Percentiles rank a stretch among this genome's conserved stretches.
Evolutionary conservation across 1,140 invertebrate species (phyloP).

Genomic region (Anthonomus grandis): DNA sequence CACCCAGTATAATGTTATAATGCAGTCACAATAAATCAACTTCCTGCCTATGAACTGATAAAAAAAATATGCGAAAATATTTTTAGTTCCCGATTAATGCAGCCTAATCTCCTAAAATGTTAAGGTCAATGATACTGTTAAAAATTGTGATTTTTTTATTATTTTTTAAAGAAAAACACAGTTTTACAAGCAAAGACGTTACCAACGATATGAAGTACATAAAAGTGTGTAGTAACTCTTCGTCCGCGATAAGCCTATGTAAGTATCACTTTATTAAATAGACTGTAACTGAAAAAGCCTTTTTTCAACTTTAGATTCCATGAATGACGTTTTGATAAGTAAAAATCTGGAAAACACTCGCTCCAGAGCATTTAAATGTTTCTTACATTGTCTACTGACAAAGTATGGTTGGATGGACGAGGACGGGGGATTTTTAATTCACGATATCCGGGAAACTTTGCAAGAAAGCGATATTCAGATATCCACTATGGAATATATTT

Average conservation of each 20-base stretch:
- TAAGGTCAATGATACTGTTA: too few species aligned
- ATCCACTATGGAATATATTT: conserved; percentile 34
- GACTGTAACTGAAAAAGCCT: neutral
- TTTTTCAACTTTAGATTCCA: conserved; percentile 28
- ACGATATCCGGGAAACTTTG: conserved; percentile 34
- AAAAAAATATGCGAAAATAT: too few species aligned
- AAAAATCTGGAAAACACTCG: conserved; percentile 31
- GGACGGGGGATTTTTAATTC: conserved; percentile 37
- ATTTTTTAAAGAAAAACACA: neutral
- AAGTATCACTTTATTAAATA: conserved; percentile 23
- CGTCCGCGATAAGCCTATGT: conserved; percentile 35
- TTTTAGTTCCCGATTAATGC: too few species aligned
- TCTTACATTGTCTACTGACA: conserved; percentile 37
- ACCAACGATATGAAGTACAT: conserved; percentile 37
- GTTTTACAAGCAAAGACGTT: conserved; percentile 26
- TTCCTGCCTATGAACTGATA: too few species aligned
- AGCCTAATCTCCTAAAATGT: too few species aligned
- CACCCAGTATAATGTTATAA: too few species aligned
- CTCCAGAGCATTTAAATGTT: conserved; percentile 35
- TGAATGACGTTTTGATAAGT: conserved; percentile 37
- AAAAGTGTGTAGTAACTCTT: conserved; percentile 36
- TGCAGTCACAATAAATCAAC: too few species aligned
- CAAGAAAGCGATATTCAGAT: conserved; percentile 33
- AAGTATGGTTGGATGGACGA: conserved; percentile 44
- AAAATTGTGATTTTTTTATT: neutral